Evolutionary conservation across 1,140 invertebrate genomes (phyloP).

Genomic region (Papilio machaon): DNA sequence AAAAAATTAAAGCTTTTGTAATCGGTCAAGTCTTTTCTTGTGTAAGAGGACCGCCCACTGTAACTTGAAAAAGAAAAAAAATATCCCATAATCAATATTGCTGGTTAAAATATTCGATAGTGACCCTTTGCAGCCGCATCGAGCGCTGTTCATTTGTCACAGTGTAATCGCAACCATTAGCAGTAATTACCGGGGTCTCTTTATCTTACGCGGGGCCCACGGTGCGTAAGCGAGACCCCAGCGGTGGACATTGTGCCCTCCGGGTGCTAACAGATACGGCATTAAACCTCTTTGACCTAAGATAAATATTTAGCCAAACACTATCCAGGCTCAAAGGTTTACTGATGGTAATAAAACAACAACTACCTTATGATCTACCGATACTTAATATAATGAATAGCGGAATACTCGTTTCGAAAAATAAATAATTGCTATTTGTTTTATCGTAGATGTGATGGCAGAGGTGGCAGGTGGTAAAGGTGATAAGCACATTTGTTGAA

Average conservation of each 20-base stretch:
- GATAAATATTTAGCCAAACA: conserved; percentile 31
- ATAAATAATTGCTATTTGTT: conserved; percentile 16
- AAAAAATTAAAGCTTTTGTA: neutral
- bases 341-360: conserved; percentile 29
- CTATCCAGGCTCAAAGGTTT: conserved; percentile 19
- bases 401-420: neutral
- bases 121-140: conserved; percentile 31
- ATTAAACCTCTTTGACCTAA: conserved; percentile 35
- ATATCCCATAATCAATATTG: conserved; percentile 32
- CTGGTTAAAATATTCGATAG: conserved; percentile 36
- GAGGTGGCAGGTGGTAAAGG: conserved; percentile 1
- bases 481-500: conserved; percentile 5
- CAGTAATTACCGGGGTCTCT: conserved; percentile 45
- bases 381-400: conserved; percentile 20
- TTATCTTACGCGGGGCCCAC: conserved; percentile 18
- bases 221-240: conserved; percentile 30
- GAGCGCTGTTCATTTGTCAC: conserved; percentile 46
- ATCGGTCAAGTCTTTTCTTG: neutral
- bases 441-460: neutral
- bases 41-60: conserved; percentile 29
- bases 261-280: conserved; percentile 9
- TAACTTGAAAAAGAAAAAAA: conserved; percentile 2
- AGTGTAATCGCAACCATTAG: conserved; percentile 48
- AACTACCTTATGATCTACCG: conserved; percentile 22
- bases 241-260: conserved; percentile 19